phyloP scores from a whole-genome alignment of 2,113 vertebrate genomes.

The Rhinolophus sinicus region DNA sequence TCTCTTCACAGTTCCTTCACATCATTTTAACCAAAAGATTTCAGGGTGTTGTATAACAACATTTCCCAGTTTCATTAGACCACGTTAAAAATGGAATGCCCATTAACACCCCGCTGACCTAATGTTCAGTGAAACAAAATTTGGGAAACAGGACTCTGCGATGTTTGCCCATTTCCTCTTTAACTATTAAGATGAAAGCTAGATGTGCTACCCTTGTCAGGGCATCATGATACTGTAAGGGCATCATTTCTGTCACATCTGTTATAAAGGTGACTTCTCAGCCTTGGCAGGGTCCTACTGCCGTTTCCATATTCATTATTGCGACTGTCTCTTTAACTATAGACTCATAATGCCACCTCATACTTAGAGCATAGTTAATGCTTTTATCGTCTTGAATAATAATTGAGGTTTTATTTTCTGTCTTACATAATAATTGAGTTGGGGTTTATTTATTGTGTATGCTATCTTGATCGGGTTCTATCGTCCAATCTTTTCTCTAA shows the following conservation, averaged over 20 bases:
- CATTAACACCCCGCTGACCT: slow-evolving; percentile 1
- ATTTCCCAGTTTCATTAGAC: slow-evolving; percentile 19
- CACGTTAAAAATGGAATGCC: slow-evolving; percentile 1
- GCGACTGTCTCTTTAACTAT: slow-evolving; percentile 17
- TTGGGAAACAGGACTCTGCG: not conserved
- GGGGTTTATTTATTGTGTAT: slow-evolving; percentile 36
- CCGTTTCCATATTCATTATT: slow-evolving; percentile 51
- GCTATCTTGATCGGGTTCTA: slow-evolving; percentile 45
- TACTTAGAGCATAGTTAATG: slow-evolving; percentile 12
- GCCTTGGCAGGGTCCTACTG: not conserved
- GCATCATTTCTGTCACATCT: not conserved
- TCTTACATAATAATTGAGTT: slow-evolving; percentile 26
- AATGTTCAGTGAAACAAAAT: not conserved
- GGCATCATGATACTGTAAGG: not conserved
- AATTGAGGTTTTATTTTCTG: slow-evolving; percentile 38
- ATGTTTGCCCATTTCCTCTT: slow-evolving; percentile 11
- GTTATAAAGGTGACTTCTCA: not conserved
- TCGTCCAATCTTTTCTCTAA: not conserved
- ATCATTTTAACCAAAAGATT: slow-evolving; percentile 54
- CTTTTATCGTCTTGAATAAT: slow-evolving; percentile 45
- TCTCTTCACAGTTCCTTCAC: not conserved
- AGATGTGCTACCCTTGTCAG: not conserved
- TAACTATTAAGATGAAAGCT: slow-evolving; percentile 32
- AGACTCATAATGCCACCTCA: not conserved
- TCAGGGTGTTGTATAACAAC: not conserved